Evolutionary conservation across 2,797 vertebrate genomes (phyloP).

Genomic region (Astyanax mexicanus): DNA sequence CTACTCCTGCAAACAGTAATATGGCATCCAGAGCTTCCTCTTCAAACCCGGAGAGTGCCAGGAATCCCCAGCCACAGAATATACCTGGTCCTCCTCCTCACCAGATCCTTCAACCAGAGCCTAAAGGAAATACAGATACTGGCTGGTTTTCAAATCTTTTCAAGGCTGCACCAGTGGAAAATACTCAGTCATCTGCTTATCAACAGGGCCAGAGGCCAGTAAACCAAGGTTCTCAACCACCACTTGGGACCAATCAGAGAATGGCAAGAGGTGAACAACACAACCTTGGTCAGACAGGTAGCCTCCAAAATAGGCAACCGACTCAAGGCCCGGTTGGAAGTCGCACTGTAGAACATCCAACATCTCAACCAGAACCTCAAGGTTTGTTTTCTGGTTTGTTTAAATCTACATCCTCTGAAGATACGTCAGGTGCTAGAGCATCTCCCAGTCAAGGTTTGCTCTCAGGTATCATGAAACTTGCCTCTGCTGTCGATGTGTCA

Average conservation of each 20-base stretch:
- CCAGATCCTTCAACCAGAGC: conserved; percentile 44
- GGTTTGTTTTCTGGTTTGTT: conserved; percentile 72
- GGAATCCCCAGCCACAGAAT: conserved; percentile 35
- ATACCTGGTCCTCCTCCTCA: neutral
- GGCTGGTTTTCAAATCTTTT: conserved; percentile 80
- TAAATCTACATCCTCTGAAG: conserved; percentile 68
- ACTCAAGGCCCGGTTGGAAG: conserved; percentile 52
- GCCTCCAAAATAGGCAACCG: conserved; percentile 53
- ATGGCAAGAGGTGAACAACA: conserved; percentile 48
- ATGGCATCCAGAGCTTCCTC: conserved; percentile 31
- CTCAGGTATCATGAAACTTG: conserved; percentile 79
- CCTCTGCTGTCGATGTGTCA: conserved; percentile 67
- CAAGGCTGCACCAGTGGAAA: conserved; percentile 58
- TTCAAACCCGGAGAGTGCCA: conserved; percentile 26
- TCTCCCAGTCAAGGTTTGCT: conserved; percentile 73
- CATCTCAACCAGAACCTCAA: conserved; percentile 63
- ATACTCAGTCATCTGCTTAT: conserved; percentile 27
- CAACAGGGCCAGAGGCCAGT: conserved; percentile 20
- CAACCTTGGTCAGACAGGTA: conserved; percentile 29
- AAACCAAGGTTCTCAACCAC: conserved; percentile 33
- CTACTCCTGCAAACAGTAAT: conserved; percentile 32
- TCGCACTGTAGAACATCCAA: conserved; percentile 56
- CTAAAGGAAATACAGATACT: conserved; percentile 67
- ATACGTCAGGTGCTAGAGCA: conserved; percentile 46
- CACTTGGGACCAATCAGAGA: conserved; percentile 61